Conservation (phyloP, 2,797 vertebrate genomes). For the Limnodromus scolopaceus region DNA sequence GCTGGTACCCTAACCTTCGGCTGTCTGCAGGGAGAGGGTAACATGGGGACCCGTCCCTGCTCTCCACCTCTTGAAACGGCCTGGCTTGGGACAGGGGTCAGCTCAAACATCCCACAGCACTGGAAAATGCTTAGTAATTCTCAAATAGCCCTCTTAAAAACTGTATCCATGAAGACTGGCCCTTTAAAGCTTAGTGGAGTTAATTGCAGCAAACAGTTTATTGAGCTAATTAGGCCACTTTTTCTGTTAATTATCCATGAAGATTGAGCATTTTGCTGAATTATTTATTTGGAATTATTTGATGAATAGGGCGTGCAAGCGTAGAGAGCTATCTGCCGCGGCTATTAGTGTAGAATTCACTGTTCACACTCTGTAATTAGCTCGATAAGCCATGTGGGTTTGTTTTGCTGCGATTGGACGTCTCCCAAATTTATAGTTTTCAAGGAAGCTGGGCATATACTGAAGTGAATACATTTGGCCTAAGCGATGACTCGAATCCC, state of each 20-base stretch:
- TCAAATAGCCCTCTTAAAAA: not conserved
- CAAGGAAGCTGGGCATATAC: not conserved
- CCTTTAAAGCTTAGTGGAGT: not conserved
- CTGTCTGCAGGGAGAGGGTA: not conserved
- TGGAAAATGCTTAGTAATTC: not conserved
- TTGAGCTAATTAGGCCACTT: not conserved
- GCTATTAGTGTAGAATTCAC: not conserved
- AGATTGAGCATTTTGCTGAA: not conserved
- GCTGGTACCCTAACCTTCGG: not conserved
- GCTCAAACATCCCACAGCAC: accelerated
- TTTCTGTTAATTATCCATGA: slow-evolving; percentile 1
- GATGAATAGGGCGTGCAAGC: not conserved
- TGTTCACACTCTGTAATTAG: slow-evolving; percentile 14
- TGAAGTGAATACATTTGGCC: not conserved
- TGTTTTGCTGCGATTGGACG: not conserved
- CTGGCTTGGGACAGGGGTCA: not conserved
- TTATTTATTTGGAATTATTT: slow-evolving; percentile 46
- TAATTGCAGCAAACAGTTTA: not conserved
- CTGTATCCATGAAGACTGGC: not conserved
- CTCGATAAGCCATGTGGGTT: not conserved
- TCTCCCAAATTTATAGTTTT: not conserved
- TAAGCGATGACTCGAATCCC: not conserved
- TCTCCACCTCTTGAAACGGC: not conserved
- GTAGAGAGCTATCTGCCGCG: not conserved
- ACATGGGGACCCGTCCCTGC: not conserved